Percentiles rank a stretch among this genome's conserved stretches.
phyloP scores from a whole-genome alignment of 2,113 vertebrate genomes.

The Fulmarus glacialis region DNA sequence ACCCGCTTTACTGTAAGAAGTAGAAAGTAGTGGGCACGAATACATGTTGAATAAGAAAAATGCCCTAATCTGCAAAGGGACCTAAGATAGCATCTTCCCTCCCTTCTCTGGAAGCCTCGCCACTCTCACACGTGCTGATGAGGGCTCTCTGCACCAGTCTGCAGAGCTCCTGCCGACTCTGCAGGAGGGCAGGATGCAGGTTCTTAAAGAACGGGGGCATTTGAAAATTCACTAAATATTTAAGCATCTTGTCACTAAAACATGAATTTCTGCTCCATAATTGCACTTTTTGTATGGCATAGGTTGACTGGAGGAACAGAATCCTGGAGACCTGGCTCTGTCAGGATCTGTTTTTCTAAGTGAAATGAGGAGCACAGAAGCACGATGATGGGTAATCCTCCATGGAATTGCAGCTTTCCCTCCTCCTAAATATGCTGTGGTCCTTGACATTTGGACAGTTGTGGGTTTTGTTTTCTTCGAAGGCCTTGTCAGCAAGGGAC shows the following conservation, averaged over 20 bases:
- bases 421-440: background rate
- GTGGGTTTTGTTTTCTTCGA: background rate
- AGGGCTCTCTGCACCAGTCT: background rate
- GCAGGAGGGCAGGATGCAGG: too few species aligned
- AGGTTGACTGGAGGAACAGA: background rate
- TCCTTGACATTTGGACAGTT: background rate
- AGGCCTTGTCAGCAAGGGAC: background rate
- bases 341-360: background rate
- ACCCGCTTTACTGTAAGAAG: background rate
- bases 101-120: background rate
- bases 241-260: background rate
- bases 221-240: background rate
- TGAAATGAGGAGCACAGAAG: background rate
- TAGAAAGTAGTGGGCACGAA: background rate
- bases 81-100: background rate
- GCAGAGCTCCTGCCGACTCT: background rate
- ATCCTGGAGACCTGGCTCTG: background rate
- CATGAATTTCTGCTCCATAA: background rate
- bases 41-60: background rate
- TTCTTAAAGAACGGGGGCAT: background rate
- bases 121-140: accelerated
- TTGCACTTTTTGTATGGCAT: background rate
- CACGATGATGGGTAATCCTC: background rate
- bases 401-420: background rate
- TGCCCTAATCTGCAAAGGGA: background rate